Evolutionary conservation across 1,140 invertebrate species (phyloP), one percentile per base, ranked within the genome.

Genomic region (Cecropterus lyciades): DNA sequence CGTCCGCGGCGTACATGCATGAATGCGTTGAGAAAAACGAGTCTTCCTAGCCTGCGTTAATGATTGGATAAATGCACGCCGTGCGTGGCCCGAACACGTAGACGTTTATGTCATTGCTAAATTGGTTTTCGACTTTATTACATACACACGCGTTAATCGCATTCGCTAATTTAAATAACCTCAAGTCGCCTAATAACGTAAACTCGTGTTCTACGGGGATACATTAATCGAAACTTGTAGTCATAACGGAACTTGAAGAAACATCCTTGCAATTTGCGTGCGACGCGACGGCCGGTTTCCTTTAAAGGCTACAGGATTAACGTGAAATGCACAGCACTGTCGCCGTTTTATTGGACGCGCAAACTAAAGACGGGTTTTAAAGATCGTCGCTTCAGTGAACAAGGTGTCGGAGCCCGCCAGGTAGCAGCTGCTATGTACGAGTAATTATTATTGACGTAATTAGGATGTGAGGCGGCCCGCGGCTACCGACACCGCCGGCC

Each of bases 371-470:
- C 56, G 24, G 17, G 37, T 51, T 63, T 51, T 49, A 65, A 69
- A 63, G 46, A 52, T 62, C 45, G 5, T 62, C 30, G 27, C 63
- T 67, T 63, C 46, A 75, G 73, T 71, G 67, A 84, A 60, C 69
- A 79, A 76, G 85, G 78, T 65, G 66, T 72, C 79, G 84, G 77
- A 73, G 70, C 70, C 53, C n/a, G n/a, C n/a, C 73, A 81, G 77
- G 72, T 79, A 57, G 67, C 79, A 78, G 80, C 77, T 79, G 80
- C 79, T 77, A 75, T 81, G 84, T 83, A 77, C 67, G 62, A 62
- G 72, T 87, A 91, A 90, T 90, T 89, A 91, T 89, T 88, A 88
- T 87, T 85, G 85, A 82, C 81, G 79, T 89, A 91, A 91, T 91
- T 90, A 90, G 87, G 85, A 90, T 90, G 84, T 84, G 87, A 80